Conservation (phyloP, 2,888 invertebrate genomes). For the Biston betularia region DNA sequence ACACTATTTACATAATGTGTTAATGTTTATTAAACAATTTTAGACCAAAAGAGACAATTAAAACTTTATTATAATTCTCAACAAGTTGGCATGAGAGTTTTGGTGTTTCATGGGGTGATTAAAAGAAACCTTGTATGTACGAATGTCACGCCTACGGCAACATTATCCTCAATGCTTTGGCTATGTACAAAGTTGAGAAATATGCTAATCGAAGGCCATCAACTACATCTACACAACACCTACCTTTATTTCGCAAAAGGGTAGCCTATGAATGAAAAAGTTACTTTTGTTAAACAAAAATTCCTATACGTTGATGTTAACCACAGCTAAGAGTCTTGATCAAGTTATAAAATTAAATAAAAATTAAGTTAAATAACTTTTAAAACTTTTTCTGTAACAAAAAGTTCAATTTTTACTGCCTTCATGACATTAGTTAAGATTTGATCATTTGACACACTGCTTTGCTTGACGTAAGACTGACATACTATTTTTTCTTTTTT, state of each 20-base stretch:
- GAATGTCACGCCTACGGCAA: conserved; percentile 71
- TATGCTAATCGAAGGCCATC: conserved; percentile 79
- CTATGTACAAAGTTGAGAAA: conserved; percentile 75
- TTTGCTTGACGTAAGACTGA: no score
- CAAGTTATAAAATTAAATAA: conserved; percentile 15
- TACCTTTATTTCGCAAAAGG: conserved; percentile 52
- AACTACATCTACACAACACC: conserved; percentile 59
- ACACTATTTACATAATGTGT: conserved; percentile 42
- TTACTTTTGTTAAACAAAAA: not conserved
- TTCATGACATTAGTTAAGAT: not conserved
- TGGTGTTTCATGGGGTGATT: conserved; percentile 40
- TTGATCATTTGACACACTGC: no score
- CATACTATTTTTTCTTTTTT: no score
- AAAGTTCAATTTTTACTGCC: not conserved
- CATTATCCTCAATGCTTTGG: conserved; percentile 66
- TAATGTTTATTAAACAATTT: conserved; percentile 42
- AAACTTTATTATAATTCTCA: not conserved
- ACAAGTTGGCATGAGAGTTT: conserved; percentile 18
- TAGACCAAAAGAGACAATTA: not conserved
- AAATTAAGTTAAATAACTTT: conserved; percentile 28
- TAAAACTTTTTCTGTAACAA: not conserved
- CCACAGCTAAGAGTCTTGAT: conserved; percentile 1
- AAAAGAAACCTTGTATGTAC: conserved; percentile 60
- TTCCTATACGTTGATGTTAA: not conserved
- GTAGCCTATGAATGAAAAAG: conserved; percentile 41